Percentiles rank a stretch among this genome's conserved stretches.
Evolutionary conservation across 2,113 vertebrate genomes (phyloP).

Genomic region (Nothobranchius kuhntae): DNA sequence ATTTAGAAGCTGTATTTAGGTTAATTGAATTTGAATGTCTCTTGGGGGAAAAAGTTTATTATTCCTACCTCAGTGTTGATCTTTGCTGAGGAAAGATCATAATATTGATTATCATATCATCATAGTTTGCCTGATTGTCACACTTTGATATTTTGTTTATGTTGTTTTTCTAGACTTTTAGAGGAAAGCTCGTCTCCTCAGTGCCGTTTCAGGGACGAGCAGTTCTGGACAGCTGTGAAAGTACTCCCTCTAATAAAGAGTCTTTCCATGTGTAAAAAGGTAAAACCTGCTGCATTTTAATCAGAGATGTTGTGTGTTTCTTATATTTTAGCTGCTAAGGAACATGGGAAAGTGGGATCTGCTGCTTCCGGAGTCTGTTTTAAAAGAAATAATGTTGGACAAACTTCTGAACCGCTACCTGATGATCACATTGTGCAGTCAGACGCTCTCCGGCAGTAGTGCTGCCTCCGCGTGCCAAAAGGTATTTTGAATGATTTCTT

Average conservation of each 20-base stretch:
- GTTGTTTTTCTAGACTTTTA: slow-evolving; percentile 69
- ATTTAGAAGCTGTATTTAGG: not conserved
- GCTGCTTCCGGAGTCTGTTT: slow-evolving; percentile 79
- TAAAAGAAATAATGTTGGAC: slow-evolving; percentile 86
- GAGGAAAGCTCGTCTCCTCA: slow-evolving; percentile 81
- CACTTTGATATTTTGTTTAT: not conserved
- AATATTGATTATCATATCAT: no score
- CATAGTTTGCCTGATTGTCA: no score
- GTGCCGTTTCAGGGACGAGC: slow-evolving; percentile 84
- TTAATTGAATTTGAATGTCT: slow-evolving; percentile 1
- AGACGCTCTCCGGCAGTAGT: slow-evolving; percentile 52
- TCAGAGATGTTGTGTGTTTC: slow-evolving; percentile 1
- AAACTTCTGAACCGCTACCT: slow-evolving; percentile 91
- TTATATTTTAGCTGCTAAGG: slow-evolving; percentile 79
- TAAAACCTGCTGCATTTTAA: slow-evolving; percentile 1
- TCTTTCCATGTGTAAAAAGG: not conserved
- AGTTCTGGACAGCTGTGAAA: slow-evolving; percentile 89
- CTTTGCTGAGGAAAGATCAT: not conserved
- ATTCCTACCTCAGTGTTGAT: not conserved
- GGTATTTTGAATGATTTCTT: slow-evolving; percentile 71
- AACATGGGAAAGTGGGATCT: slow-evolving; percentile 88
- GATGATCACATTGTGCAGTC: slow-evolving; percentile 82
- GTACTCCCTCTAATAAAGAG: slow-evolving; percentile 64
- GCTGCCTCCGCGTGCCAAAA: slow-evolving; percentile 79
- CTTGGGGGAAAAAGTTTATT: not conserved